Base-by-base conservation (phyloP, 2,888 invertebrate genomes). In the Tetanocera ferruginea region DNA sequence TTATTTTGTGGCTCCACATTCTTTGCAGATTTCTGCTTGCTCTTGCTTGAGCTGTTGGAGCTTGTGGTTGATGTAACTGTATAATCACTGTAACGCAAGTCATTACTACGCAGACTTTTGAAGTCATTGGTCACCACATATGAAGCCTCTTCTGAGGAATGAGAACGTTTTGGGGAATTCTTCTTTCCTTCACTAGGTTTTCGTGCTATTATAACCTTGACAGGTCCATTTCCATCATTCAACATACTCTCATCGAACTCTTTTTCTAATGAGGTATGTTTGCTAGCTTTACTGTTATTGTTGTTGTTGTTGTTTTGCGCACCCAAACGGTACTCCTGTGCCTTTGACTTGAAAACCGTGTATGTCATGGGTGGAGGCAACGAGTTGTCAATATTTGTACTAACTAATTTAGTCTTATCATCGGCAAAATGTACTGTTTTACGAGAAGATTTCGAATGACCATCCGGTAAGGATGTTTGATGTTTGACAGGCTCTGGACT, bases 91-190 rank as follows among this genome's bases (percentile, higher is more conserved):
- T 86, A 89, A 0, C 89, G 86, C 80, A 89, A 85, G 77, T 90
- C 90, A 77, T 90, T 90, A 80, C 90, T 90, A 6, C 90, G 87
- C 64, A 90, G 81, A 66, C 89, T 89, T 82, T 90, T 90, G 78
- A 90, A 90, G 76, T 88, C 87, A 76, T 81, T 88, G 62, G 85
- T 84, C 2, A 85, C 81, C 0, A 83, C 81, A 52, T 83, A 81
- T 14, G 80, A 73, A 5, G 82, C 74, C 31, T 83, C 83, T 55
- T 84, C 83, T 34, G 76, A 73, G 2, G 73, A 70, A 34, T 76
- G 82, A 6, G 81, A 80, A 6, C 81, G 83, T 51, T 83, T 83
- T 4, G 84, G 84, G 17, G 83, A 81, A 28, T 83, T 75, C 72
- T 86, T 86, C 51, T 84, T 82, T 49, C 79, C 76, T 34, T 78